A percentile compares a stretch with the other conserved stretches of the same genome.
These are phyloP conservation scores for Poeciliopsis presidionis DNA, from an alignment of 2,797 vertebrate genomes.

Conservation along the genomic window DNA sequence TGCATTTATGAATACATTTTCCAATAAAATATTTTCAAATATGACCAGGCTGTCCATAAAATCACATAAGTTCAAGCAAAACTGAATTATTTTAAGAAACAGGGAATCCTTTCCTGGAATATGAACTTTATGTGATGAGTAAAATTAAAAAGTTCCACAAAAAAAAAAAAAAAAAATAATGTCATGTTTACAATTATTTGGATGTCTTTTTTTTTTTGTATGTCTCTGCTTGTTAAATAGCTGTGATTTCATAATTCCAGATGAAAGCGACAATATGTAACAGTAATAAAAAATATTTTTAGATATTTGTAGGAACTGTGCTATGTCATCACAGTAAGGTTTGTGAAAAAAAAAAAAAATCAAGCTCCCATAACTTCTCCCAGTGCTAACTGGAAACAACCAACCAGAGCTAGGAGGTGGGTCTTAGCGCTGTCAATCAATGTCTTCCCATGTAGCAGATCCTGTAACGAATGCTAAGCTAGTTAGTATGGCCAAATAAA, in stretches of 20 bases:
- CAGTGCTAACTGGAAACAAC: too few relatives aligned
- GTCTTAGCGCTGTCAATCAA: too few relatives aligned
- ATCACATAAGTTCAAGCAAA: too few relatives aligned
- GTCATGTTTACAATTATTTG: not conserved
- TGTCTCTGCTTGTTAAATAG: not conserved
- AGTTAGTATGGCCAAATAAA: too few relatives aligned
- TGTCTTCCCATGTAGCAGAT: too few relatives aligned
- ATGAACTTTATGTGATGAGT: not conserved
- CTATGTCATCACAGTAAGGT: too few relatives aligned
- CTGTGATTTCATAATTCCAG: constrained; percentile 4
- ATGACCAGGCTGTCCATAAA: not conserved
- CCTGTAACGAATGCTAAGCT: too few relatives aligned
- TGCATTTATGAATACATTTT: not conserved
- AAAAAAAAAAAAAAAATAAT: not conserved
- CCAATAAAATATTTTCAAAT: not conserved
- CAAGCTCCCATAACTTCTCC: too few relatives aligned
- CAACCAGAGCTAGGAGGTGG: too few relatives aligned
- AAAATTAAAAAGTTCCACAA: not conserved
- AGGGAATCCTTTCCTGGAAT: not conserved
- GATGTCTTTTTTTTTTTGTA: not conserved
- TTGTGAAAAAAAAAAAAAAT: too few relatives aligned
- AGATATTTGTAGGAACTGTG: too few relatives aligned
- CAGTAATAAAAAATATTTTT: too few relatives aligned
- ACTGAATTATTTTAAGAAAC: not conserved
- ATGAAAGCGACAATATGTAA: not conserved